Percentiles rank a stretch among this genome's conserved stretches.
phyloP scores from a whole-genome alignment of 2,888 invertebrate genomes.

The Pharmacophagus antenor region DNA sequence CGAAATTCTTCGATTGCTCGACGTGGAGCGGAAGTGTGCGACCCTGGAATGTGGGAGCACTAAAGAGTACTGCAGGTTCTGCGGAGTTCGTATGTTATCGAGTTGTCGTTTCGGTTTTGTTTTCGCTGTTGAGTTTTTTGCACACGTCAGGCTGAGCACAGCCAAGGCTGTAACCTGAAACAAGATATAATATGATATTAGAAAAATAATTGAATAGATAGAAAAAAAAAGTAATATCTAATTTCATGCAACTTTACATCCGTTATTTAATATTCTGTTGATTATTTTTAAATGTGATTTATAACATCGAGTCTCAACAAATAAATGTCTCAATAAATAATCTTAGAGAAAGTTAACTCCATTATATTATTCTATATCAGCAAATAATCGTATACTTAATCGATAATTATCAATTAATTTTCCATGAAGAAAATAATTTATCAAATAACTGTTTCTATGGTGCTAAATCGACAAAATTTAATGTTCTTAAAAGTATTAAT shows the following conservation, averaged over 20 bases:
- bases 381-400: no score
- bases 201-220: neutral
- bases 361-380: neutral
- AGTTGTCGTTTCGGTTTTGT: constrained; percentile 77
- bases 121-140: constrained; percentile 71
- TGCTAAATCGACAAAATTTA: no score
- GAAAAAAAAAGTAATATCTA: neutral
- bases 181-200: constrained; percentile 42
- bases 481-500: no score
- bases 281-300: no score
- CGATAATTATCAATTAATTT: no score
- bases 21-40: constrained; percentile 73
- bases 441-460: no score
- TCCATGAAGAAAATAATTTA: no score
- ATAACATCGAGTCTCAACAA: no score
- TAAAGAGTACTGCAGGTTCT: constrained; percentile 81
- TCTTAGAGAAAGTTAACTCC: neutral
- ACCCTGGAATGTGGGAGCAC: constrained; percentile 81
- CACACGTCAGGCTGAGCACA: constrained; percentile 75
- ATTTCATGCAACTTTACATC: neutral
- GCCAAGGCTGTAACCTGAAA: constrained; percentile 81
- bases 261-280: neutral
- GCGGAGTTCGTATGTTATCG: constrained; percentile 77
- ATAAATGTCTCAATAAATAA: neutral
- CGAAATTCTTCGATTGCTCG: constrained; percentile 79